Conservation (phyloP, 2,113 vertebrate species). For the Hippocampus abdominalis region DNA sequence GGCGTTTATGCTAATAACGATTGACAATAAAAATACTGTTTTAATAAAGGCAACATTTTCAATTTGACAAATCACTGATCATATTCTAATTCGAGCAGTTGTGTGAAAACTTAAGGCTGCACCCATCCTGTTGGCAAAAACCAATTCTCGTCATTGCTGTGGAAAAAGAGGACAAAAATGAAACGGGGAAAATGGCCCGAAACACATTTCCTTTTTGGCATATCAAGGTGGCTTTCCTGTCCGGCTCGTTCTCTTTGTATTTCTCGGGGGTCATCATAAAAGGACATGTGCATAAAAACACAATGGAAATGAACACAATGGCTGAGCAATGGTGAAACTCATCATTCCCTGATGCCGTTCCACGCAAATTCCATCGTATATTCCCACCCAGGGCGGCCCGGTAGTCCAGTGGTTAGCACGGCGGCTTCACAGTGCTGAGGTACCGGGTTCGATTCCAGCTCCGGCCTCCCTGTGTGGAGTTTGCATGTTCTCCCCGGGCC, state of each 20-base stretch:
- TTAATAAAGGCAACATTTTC: no score
- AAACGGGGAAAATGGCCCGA: slow-evolving; percentile 9
- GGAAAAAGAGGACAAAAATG: not conserved
- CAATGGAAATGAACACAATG: slow-evolving; percentile 71
- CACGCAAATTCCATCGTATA: slow-evolving; percentile 39
- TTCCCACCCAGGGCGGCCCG: slow-evolving; percentile 63
- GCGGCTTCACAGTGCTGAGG: no score
- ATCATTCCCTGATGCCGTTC: slow-evolving; percentile 46
- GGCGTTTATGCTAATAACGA: not conserved
- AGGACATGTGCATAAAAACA: slow-evolving; percentile 61
- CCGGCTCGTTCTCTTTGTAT: slow-evolving; percentile 60
- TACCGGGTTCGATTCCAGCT: no score
- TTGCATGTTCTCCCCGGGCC: no score
- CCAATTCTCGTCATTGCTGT: slow-evolving; percentile 16
- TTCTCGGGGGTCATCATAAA: slow-evolving; percentile 62
- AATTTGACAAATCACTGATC: not conserved
- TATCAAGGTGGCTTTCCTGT: slow-evolving; percentile 68
- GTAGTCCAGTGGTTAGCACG: no score
- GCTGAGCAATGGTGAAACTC: slow-evolving; percentile 52
- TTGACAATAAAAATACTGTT: not conserved
- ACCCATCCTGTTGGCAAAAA: not conserved
- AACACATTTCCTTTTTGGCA: slow-evolving; percentile 69
- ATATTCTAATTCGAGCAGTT: not conserved
- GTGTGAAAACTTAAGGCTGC: not conserved
- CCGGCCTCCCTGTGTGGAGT: no score